Evolutionary conservation across 2,797 vertebrate species (phyloP), one percentile per base, ranked within the genome.

Genomic region (Orientallactaga sibirica): DNA sequence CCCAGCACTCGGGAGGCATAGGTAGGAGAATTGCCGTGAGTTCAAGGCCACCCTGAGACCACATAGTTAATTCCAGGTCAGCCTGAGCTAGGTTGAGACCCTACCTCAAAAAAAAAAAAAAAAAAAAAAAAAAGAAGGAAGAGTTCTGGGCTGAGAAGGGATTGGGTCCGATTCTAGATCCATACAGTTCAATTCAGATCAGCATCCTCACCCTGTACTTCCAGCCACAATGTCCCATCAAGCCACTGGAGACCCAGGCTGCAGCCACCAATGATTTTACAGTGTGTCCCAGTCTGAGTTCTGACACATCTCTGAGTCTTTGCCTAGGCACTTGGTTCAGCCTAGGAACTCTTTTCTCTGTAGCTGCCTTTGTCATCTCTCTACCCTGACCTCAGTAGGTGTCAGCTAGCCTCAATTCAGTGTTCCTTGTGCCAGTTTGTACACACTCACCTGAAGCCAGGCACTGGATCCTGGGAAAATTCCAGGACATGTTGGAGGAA

Each of bases 331-430:
- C 29, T 48, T 80, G 85, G 64, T 33, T 58, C 24, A 55, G 33
- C 33, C 70, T 27, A 27, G 52, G 22, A 43, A 29, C 15, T 16
- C 20, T 68, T 52, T 37, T 5, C 41, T 83, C 70, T 33, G 1
- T 33, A 87, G 73, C n/a, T 86, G 62, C 61, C 61, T 87, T 81
- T 86, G 67, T 83, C 90, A 83, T 10, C 41, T 25, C 41, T 33
- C 52, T 61, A 75, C 43, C 37, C 70, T 16, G 3, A 66, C n/a
- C 74, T 20, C 67, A 76, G 68, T 74, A 87, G 66, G 29, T 41
- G 33, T 62, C 78, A 33, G 61, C 90, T 93, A 55, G 84, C 16
- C 73, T 62, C 82, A 74, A 78, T 61, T 68, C 70, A 37, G 70
- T 18, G 24, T 82, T 74, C 67, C 70, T 74, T 22, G 15, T 24